These are phyloP conservation scores for Drosophila borborema DNA, from an alignment of 2,888 invertebrate species.

Conservation along the genomic window DNA sequence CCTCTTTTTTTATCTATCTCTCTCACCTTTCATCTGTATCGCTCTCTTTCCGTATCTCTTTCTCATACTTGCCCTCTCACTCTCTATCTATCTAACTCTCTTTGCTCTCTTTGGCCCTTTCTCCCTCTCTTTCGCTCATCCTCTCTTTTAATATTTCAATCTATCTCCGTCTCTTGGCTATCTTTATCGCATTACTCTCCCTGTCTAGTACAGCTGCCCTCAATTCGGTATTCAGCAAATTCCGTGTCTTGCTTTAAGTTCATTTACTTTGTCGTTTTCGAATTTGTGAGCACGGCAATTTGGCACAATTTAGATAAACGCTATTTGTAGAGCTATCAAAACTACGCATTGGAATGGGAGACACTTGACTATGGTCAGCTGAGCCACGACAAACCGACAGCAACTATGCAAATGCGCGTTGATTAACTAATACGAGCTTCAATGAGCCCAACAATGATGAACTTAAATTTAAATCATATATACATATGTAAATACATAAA, in stretches of 20 bases:
- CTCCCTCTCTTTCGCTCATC: neutral
- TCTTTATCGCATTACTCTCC: neutral
- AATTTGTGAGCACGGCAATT: slow-evolving; percentile 74
- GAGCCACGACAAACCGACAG: slow-evolving; percentile 38
- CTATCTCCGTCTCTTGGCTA: neutral
- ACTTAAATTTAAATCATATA: slow-evolving; percentile 10
- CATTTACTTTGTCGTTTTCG: slow-evolving; percentile 17
- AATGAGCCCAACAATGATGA: slow-evolving; percentile 30
- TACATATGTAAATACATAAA: too few species aligned
- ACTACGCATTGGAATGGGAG: slow-evolving; percentile 22
- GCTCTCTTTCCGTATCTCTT: neutral
- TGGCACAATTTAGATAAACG: slow-evolving; percentile 76
- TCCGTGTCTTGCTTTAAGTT: slow-evolving; percentile 13
- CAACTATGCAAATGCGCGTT: slow-evolving; percentile 41
- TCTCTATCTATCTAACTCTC: neutral
- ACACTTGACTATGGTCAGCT: slow-evolving; percentile 57
- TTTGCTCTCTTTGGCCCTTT: too few species aligned
- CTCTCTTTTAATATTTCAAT: neutral
- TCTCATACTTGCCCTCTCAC: too few species aligned
- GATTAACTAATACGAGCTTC: slow-evolving; percentile 74
- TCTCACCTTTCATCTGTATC: neutral
- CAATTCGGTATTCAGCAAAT: slow-evolving; percentile 3
- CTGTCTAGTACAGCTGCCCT: neutral
- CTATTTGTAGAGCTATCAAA: slow-evolving; percentile 46
- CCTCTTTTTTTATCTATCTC: too few species aligned